These are phyloP conservation scores for Craseonycteris thonglongyai DNA, from an alignment of 2,113 vertebrate species.

Conservation along the genomic window DNA sequence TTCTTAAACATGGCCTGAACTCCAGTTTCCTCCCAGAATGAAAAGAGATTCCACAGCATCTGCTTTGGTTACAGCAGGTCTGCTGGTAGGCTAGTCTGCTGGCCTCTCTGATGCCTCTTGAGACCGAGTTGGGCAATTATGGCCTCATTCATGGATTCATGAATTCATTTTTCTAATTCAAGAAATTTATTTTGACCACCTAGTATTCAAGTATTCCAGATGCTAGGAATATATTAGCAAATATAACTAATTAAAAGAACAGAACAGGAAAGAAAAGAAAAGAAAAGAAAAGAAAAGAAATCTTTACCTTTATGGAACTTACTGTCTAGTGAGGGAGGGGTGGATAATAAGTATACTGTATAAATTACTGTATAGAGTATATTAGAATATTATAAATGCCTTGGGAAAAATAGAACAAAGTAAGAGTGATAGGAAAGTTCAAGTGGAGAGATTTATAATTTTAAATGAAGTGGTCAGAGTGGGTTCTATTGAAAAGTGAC, in stretches of 20 bases:
- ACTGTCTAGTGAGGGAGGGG: not conserved
- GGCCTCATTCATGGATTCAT: not conserved
- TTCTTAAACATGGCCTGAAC: conserved; percentile 49
- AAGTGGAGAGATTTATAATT: not conserved
- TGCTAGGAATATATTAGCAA: not conserved
- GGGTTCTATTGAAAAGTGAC: not conserved
- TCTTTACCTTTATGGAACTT: not conserved
- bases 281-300: not conserved
- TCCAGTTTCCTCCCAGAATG: not conserved
- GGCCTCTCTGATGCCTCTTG: not conserved
- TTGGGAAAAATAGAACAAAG: not conserved
- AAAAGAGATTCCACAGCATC: not conserved
- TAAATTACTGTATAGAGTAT: not conserved
- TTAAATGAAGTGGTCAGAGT: not conserved
- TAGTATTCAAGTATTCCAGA: not conserved
- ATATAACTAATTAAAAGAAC: not conserved
- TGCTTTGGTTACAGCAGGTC: not conserved
- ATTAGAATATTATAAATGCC: not conserved
- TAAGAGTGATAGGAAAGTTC: not conserved
- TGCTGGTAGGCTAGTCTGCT: not conserved
- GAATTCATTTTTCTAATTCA: not conserved
- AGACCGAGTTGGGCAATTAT: not conserved
- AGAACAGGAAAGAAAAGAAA: no score
- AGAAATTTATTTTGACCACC: not conserved
- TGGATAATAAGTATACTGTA: not conserved